Conservation (phyloP, 2,888 invertebrate genomes). For the Ectobius pallidus region DNA sequence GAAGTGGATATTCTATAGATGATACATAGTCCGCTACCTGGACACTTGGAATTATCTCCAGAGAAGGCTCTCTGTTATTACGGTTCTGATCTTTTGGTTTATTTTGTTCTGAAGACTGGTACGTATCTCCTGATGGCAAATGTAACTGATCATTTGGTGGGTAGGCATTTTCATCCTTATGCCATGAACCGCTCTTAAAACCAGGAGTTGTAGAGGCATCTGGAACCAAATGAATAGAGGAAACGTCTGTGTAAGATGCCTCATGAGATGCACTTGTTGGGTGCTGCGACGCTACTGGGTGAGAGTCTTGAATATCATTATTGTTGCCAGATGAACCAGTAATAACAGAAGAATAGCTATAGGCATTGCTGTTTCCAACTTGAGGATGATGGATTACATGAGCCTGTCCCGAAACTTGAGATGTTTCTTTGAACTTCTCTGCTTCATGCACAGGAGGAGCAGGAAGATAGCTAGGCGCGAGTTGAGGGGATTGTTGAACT, state of each 20-base stretch:
- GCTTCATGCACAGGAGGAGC: conserved; percentile 22
- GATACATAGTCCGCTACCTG: conserved; percentile 71
- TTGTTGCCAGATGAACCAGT: not conserved
- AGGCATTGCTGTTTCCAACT: not conserved
- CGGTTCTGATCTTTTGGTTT: not conserved
- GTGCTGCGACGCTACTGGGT: not conserved
- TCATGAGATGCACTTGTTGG: not conserved
- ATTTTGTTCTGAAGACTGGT: conserved; percentile 34
- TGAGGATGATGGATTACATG: not conserved
- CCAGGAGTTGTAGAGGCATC: conserved; percentile 7
- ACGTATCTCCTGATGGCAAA: conserved; percentile 27
- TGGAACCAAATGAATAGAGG: conserved; percentile 1
- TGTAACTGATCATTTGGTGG: conserved; percentile 5
- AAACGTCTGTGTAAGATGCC: not conserved
- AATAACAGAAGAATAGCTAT: not conserved
- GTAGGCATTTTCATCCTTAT: not conserved
- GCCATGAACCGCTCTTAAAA: not conserved
- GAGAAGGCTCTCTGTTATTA: conserved; percentile 47
- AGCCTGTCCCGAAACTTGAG: not conserved
- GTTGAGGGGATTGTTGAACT: not conserved
- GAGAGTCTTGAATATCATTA: conserved; percentile 19
- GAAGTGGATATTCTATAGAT: conserved; percentile 74
- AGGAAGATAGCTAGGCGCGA: conserved; percentile 20
- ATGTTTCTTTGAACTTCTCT: not conserved
- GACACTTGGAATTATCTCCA: conserved; percentile 68